These are phyloP conservation scores for Carassius gibelio DNA, from an alignment of 2,113 vertebrate genomes.

Conservation along the genomic window DNA sequence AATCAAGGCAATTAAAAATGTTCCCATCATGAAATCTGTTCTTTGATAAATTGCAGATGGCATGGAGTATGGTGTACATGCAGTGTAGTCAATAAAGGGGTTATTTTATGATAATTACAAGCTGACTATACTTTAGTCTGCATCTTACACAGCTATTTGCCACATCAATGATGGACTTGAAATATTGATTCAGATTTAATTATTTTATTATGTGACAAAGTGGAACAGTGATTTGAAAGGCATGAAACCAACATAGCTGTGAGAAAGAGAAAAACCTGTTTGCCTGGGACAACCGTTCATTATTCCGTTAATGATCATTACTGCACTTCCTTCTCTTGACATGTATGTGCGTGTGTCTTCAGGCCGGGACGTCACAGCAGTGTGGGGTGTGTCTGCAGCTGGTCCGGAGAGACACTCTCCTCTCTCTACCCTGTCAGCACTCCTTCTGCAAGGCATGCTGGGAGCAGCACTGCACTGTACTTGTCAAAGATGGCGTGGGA, in stretches of 20 bases:
- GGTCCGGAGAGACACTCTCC: constrained; percentile 90
- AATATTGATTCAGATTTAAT: neutral
- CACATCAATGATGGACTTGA: neutral
- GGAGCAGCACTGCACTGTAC: constrained; percentile 98
- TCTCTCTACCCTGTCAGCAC: constrained; percentile 95
- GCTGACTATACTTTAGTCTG: neutral
- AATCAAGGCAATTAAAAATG: neutral
- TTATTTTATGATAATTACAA: neutral
- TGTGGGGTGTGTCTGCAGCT: constrained; percentile 98
- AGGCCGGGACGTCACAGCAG: constrained; percentile 85
- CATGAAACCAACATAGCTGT: neutral
- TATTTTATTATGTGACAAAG: neutral
- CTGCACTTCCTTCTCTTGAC: neutral
- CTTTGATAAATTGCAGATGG: neutral
- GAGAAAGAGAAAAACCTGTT: neutral
- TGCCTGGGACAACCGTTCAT: neutral
- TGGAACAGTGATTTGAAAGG: neutral
- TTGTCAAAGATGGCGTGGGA: constrained; percentile 95
- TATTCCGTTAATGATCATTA: neutral
- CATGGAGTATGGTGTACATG: neutral
- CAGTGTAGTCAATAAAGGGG: neutral
- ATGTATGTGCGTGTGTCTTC: constrained; percentile 32
- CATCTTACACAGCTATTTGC: neutral
- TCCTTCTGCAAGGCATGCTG: constrained; percentile 98
- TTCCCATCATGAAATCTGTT: neutral